phyloP scores from a whole-genome alignment of 2,888 invertebrate species.

The Gandaritis pyraliata region DNA sequence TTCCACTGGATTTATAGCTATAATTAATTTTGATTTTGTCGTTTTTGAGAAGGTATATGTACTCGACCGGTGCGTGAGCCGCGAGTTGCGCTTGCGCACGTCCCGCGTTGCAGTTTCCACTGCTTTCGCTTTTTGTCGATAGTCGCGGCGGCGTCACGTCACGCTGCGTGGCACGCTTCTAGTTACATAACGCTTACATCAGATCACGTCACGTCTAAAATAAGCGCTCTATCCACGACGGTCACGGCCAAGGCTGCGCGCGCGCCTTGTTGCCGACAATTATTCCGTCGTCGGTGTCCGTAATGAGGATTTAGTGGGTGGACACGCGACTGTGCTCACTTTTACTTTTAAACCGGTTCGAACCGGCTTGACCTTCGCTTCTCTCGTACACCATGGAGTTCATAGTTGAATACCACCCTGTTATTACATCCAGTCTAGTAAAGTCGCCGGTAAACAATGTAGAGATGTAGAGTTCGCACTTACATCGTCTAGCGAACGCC shows the following conservation, averaged over 20 bases:
- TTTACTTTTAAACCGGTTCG: slow-evolving; percentile 81
- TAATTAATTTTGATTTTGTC: slow-evolving; percentile 18
- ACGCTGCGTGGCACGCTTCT: slow-evolving; percentile 61
- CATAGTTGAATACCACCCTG: slow-evolving; percentile 35
- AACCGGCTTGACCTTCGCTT: slow-evolving; percentile 63
- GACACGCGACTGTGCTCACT: slow-evolving; percentile 75
- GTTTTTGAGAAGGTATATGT: slow-evolving; percentile 2
- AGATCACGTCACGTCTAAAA: slow-evolving; percentile 80
- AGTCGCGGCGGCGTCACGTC: slow-evolving; percentile 49
- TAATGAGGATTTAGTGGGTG: slow-evolving; percentile 83
- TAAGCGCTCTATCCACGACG: slow-evolving; percentile 77
- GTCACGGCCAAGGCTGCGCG: slow-evolving; percentile 83
- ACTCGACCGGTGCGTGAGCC: neutral
- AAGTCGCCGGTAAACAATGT: slow-evolving; percentile 53
- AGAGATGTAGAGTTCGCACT: slow-evolving; percentile 43
- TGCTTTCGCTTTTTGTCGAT: slow-evolving; percentile 77
- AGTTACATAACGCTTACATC: slow-evolving; percentile 79
- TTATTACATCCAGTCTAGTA: slow-evolving; percentile 7
- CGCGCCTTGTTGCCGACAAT: slow-evolving; percentile 74
- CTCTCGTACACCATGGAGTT: slow-evolving; percentile 39
- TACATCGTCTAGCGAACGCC: slow-evolving; percentile 74
- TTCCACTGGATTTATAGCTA: slow-evolving; percentile 13
- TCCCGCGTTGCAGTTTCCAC: slow-evolving; percentile 63
- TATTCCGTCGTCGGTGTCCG: slow-evolving; percentile 68
- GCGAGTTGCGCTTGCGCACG: slow-evolving; percentile 1